Base-by-base conservation (phyloP, 2,113 vertebrate genomes). In the Desmodus rotundus region DNA sequence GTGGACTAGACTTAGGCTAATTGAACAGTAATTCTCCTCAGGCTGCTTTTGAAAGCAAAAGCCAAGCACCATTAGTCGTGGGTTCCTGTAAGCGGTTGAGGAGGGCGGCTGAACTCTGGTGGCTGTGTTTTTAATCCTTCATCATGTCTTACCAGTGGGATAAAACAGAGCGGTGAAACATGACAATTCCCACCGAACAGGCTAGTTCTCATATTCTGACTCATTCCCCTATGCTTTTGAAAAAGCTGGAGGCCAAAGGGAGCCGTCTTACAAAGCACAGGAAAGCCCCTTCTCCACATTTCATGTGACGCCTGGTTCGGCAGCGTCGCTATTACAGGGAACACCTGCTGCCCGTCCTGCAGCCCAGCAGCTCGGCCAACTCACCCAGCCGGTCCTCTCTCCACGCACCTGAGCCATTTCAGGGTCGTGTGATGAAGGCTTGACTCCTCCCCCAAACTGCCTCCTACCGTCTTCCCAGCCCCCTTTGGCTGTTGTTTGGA, bases 141-240 rank as follows among this genome's bases (percentile, higher is more conserved):
- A 97, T 98, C 93, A 28, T 80, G 74, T 70, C 0, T 98, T 97
- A 97, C 95, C 97, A 87, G 94, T 97, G 97, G 97, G 97, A 98
- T 98, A 97, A 98, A 98, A 95, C 97, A 96, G 97, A 97, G 88
- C 91, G 68, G 93, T 83, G 96, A 98, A 98, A 98, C 98, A 97
- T 97, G 98, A 98, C 97, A 96, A 96, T 98, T 98, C 97, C 96
- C 98, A 98, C 97, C 72, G 58, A 98, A 98, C 96, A 97, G 98
- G 98, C 98, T 97, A 97, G 98, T 98, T 98, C 97, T 97, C 97
- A 97, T 96, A 95, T 98, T 98, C 96, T 96, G 98, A 98, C 96
- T 98, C 98, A 98, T 98, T 98, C 98, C 98, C 98, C 97, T 72
- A 67, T 6, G 45, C 97, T 96, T 97, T 97, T 97, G 97, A 98